Conservation (phyloP, 2,797 vertebrate species). For the Rhinichthys osculus region DNA sequence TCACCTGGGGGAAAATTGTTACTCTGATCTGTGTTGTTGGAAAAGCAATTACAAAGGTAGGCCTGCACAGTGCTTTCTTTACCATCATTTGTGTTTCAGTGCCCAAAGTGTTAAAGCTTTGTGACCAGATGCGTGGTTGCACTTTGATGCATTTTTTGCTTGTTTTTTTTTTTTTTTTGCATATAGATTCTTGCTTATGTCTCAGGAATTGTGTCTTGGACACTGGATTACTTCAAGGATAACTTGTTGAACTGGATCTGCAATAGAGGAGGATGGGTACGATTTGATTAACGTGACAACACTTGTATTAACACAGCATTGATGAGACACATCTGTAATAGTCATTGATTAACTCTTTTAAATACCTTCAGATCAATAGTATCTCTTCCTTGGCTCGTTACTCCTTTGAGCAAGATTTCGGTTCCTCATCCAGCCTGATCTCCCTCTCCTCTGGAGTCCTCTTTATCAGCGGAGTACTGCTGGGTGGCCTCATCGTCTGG, state of each 20-base stretch:
- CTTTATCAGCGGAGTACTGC: conserved; percentile 16
- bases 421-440: not conserved
- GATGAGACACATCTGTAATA: not conserved
- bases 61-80: not conserved
- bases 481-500: conserved; percentile 14
- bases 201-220: conserved; percentile 31
- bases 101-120: not conserved
- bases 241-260: conserved; percentile 9
- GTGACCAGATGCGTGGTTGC: not conserved
- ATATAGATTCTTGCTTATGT: not conserved
- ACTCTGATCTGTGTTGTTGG: conserved; percentile 25
- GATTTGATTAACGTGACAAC: not conserved
- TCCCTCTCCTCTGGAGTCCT: not conserved
- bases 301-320: not conserved
- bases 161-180: not conserved
- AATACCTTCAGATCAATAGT: conserved; percentile 25
- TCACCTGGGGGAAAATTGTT: conserved; percentile 28
- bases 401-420: conserved; percentile 16
- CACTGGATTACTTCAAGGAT: conserved; percentile 19
- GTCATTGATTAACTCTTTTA: not conserved
- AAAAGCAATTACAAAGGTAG: conserved; percentile 18
- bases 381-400: conserved; percentile 16
- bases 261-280: conserved; percentile 35
- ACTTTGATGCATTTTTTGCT: not conserved
- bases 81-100: not conserved